Base-by-base conservation (phyloP, 2,113 vertebrate species). In the Xiphorhynchus elegans region DNA sequence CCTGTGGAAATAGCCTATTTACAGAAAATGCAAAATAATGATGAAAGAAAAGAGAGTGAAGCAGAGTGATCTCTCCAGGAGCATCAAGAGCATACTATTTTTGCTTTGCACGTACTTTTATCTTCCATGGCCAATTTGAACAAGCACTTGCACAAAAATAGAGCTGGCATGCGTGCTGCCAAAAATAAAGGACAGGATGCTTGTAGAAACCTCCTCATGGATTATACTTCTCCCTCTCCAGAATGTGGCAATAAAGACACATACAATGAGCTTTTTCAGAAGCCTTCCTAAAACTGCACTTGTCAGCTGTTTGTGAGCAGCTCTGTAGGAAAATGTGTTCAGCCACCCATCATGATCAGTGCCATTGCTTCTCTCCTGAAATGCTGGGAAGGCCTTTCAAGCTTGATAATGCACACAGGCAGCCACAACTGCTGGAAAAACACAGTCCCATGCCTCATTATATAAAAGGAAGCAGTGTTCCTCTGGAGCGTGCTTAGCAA, bases 161-260 rank as follows among this genome's bases (percentile, higher is more conserved):
- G 31, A 28, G 39, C 2, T 73, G 67, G 20, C 21, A 68, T 0
- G 1, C 1, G 0, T 24, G 44, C 11, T 26, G 33, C 26, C 39
- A 82, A 64, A 78, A 89, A 70, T 9, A 31, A 79, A 68, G 39
- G 37, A 28, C 0, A 2, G 8, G 31, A 28, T 42, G 17, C 11
- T 59, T 78, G 88, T 1, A 60, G 64, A 67, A 56, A 46, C 8
- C 33, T 46, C 20, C n/a, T 67, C 12, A 9, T 16, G 66, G 78
- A 10, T 14, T 69, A 52, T 33, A 77, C 44, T 69, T 6, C 44
- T 44, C 13, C 19, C 25, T 77, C 52, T 83, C 96, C 99, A 98
- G 91, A 91, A 98, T 98, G 97, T 98, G 98, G 98, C 98, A 99
- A 97, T 89, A 88, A 78, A 87, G 94, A 86, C 81, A 82, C 73